These are phyloP conservation scores for Pocillopora grandis DNA, from an alignment of 92 coral and sea anemone genomes.

Conservation along the genomic window DNA sequence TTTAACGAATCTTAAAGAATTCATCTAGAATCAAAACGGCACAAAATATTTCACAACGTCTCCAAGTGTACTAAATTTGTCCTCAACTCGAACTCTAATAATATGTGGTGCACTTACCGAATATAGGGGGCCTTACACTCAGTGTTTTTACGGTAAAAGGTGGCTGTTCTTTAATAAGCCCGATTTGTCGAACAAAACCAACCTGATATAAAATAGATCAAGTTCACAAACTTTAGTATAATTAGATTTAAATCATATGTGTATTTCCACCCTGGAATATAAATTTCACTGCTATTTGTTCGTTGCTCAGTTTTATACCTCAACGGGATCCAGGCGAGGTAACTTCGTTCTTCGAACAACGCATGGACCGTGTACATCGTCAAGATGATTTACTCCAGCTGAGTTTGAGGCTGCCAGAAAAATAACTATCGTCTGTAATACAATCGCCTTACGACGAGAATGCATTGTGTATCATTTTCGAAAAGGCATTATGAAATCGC, in stretches of 20 bases:
- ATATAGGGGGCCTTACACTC: conserved; percentile 69
- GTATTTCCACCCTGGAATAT: background rate
- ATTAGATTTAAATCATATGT: background rate
- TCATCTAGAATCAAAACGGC: too few species aligned
- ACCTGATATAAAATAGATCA: conserved; percentile 26
- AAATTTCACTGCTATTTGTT: background rate
- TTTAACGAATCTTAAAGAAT: too few species aligned
- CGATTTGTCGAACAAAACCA: conserved; percentile 68
- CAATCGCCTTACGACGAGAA: background rate
- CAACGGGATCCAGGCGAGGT: conserved; percentile 68
- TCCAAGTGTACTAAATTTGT: background rate
- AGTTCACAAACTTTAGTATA: background rate
- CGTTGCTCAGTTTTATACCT: conserved; percentile 21
- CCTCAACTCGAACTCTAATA: background rate
- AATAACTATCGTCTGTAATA: background rate
- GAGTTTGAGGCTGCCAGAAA: background rate
- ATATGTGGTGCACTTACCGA: conserved; percentile 43
- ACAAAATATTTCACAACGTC: background rate
- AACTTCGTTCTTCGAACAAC: conserved; percentile 56
- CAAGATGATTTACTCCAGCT: background rate
- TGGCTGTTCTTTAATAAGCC: conserved; percentile 37
- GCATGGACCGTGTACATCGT: conserved; percentile 59
- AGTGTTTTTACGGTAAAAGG: conserved; percentile 57
- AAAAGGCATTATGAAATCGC: background rate
- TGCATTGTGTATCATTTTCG: background rate